Percentiles rank a stretch among this genome's conserved stretches.
phyloP scores from a whole-genome alignment of 2,797 vertebrate species.

The Alosa sapidissima region DNA sequence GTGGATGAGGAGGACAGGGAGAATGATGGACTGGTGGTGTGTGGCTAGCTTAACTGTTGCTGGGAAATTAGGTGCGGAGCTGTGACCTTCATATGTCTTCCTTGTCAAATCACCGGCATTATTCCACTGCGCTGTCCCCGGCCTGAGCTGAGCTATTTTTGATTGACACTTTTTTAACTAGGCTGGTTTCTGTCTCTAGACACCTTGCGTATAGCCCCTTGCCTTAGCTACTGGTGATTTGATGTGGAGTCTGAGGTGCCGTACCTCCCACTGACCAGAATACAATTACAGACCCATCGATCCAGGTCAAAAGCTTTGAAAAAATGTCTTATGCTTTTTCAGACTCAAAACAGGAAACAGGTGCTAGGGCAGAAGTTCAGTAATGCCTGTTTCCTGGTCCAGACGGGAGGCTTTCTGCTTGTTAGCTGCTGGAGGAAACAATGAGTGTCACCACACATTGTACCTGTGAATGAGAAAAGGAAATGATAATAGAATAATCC shows the following conservation, averaged over 20 bases:
- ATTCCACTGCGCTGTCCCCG: background rate
- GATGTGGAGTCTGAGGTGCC: background rate
- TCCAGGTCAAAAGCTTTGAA: background rate
- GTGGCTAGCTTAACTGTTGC: background rate
- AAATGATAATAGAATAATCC: background rate
- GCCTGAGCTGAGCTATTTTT: background rate
- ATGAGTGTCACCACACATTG: too few species aligned
- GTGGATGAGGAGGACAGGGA: too few species aligned
- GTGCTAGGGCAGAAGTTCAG: background rate
- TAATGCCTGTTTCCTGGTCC: background rate
- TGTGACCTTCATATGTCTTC: background rate
- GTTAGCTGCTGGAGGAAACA: background rate
- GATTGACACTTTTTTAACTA: background rate
- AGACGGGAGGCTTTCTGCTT: background rate
- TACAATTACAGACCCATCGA: background rate
- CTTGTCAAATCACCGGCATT: too few species aligned
- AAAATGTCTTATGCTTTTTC: background rate
- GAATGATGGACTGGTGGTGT: background rate
- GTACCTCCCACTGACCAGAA: too few species aligned
- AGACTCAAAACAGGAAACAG: conserved; percentile 5
- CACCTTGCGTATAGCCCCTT: background rate
- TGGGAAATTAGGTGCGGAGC: background rate
- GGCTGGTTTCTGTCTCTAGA: background rate
- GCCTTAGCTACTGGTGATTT: background rate
- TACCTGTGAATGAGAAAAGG: background rate